Conservation (phyloP, 1,140 invertebrate species). For the Penaeus vannamei region DNA sequence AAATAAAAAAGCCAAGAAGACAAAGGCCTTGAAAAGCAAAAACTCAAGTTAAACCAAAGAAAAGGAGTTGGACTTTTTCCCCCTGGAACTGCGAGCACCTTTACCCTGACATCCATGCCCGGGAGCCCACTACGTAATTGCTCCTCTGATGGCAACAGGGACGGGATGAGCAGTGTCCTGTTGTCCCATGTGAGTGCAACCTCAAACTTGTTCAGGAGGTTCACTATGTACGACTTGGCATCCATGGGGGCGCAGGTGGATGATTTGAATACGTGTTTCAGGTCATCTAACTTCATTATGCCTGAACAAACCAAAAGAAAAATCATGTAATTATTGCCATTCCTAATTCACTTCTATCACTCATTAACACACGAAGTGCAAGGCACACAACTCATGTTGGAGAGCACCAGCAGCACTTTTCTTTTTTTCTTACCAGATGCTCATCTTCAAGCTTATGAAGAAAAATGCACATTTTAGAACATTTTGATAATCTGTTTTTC, state of each 20-base stretch:
- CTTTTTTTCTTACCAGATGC: no score
- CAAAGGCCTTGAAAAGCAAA: not conserved
- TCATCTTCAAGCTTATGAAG: no score
- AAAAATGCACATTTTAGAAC: no score
- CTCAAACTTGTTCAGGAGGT: conserved; percentile 96
- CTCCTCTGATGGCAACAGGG: conserved; percentile 88
- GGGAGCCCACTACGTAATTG: conserved; percentile 75
- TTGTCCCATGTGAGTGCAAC: conserved; percentile 97
- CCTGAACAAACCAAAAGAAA: conserved; percentile 72
- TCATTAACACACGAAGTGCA: no score
- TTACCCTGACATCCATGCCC: conserved; percentile 70
- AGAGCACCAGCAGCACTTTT: no score
- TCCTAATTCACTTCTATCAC: no score
- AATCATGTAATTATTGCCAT: conserved; percentile 7
- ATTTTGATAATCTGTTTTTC: no score
- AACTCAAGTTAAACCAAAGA: conserved; percentile 71
- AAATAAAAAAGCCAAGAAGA: not conserved
- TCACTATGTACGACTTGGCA: conserved; percentile 86
- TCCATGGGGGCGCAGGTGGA: conserved; percentile 76
- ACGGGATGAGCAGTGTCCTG: conserved; percentile 91
- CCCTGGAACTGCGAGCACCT: conserved; percentile 71
- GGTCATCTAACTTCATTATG: conserved; percentile 93
- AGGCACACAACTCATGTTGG: no score
- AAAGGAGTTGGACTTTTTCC: conserved; percentile 7
- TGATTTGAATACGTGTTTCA: conserved; percentile 94